phyloP scores from a whole-genome alignment of 2,797 vertebrate genomes.

The Sebastes cheni region DNA sequence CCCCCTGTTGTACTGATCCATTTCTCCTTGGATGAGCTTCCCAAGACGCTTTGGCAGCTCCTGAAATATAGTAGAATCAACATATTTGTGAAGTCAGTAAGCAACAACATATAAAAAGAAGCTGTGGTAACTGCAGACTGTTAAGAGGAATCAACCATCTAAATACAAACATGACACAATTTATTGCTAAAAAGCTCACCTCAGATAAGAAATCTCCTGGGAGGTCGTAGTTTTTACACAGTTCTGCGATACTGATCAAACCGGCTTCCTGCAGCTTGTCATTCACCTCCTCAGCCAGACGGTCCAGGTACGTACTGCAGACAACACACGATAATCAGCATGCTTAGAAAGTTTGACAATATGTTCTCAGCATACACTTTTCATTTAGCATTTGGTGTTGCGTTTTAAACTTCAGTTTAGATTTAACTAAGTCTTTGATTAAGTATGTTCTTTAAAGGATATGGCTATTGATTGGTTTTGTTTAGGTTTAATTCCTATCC shows the following conservation, averaged over 20 bases:
- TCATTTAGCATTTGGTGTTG: background rate
- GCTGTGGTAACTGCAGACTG: background rate
- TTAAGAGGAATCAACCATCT: background rate
- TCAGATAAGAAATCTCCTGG: constrained; percentile 93
- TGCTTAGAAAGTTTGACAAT: background rate
- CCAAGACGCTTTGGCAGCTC: constrained; percentile 88
- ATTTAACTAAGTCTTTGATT: background rate
- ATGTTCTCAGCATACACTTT: background rate
- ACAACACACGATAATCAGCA: background rate
- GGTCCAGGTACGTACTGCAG: constrained; percentile 89
- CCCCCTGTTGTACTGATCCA: constrained; percentile 92
- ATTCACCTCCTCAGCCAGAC: constrained; percentile 94
- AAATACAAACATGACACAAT: background rate
- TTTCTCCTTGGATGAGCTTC: constrained; percentile 89
- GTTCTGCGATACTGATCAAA: constrained; percentile 91
- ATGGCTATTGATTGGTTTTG: background rate
- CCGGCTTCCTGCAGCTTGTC: constrained; percentile 96
- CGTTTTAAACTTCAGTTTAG: background rate
- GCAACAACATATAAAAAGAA: background rate
- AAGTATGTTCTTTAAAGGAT: background rate
- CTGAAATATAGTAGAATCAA: constrained; percentile 60
- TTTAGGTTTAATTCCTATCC: background rate
- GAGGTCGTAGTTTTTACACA: constrained; percentile 93
- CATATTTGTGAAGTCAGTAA: background rate
- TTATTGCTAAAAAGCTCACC: constrained; percentile 70